phyloP scores from a whole-genome alignment of 2,797 vertebrate species.

The Pseudocheirus occidentalis region DNA sequence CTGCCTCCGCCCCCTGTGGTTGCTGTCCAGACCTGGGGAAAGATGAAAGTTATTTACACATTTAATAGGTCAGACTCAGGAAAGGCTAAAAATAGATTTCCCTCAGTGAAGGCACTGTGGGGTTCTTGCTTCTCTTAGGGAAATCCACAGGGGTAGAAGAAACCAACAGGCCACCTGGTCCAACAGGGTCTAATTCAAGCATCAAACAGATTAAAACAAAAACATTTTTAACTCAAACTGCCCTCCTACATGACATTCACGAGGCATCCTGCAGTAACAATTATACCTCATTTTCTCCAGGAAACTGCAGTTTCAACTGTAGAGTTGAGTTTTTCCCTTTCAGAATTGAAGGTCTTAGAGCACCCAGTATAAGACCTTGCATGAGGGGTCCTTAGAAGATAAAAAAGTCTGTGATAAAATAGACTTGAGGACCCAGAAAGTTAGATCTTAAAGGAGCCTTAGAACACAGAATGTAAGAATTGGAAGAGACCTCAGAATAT shows the following conservation, averaged over 20 bases:
- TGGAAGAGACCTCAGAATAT: background rate
- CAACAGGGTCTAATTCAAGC: background rate
- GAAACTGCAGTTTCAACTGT: background rate
- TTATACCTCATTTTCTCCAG: background rate
- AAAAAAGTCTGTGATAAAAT: background rate
- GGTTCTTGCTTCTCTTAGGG: slow-evolving; percentile 8
- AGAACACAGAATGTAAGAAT: background rate
- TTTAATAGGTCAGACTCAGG: slow-evolving; percentile 11
- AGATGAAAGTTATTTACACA: background rate
- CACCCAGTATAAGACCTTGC: background rate
- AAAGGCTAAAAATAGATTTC: background rate
- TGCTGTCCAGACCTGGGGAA: background rate
- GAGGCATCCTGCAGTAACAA: background rate
- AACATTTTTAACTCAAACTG: background rate
- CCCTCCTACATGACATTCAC: background rate
- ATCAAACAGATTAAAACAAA: background rate
- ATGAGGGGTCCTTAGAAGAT: background rate
- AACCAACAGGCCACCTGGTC: background rate
- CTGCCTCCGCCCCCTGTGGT: slow-evolving; percentile 21
- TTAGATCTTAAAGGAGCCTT: background rate
- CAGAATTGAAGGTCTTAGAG: background rate
- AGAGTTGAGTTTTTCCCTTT: background rate
- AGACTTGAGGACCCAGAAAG: background rate
- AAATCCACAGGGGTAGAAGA: background rate
- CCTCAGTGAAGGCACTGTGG: background rate